A percentile compares a stretch with the other conserved stretches of the same genome.
These are phyloP conservation scores for Lagocephalus sceleratus DNA, from an alignment of 2,797 vertebrate species.

Conservation along the genomic window DNA sequence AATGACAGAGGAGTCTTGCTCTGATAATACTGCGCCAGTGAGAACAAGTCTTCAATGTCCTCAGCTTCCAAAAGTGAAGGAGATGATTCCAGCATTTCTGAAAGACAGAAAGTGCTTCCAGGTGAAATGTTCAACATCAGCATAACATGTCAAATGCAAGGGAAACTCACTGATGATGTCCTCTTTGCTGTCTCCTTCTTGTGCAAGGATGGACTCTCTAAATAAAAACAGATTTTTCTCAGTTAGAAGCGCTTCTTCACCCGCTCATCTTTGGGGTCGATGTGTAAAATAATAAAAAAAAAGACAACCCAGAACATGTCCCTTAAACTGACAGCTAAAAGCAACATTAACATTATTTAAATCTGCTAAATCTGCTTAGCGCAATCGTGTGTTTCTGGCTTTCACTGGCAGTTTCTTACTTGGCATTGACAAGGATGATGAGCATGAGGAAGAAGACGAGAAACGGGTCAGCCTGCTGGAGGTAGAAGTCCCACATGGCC, in stretches of 20 bases:
- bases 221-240: conserved; percentile 2
- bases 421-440: conserved; percentile 98
- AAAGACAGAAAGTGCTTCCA: conserved; percentile 29
- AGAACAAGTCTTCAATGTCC: conserved; percentile 94
- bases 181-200: conserved; percentile 85
- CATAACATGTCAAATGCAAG: not conserved
- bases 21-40: conserved; percentile 94
- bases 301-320: conserved; percentile 11
- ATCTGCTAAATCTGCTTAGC: not conserved
- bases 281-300: conserved; percentile 19
- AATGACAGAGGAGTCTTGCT: conserved; percentile 96
- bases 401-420: conserved; percentile 76
- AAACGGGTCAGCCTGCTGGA: conserved; percentile 95
- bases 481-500: conserved; percentile 92
- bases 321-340: not conserved
- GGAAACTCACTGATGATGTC: conserved; percentile 86
- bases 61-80: conserved; percentile 87
- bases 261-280: no score
- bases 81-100: conserved; percentile 87
- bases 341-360: not conserved
- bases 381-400: conserved; percentile 11
- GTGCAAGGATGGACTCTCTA: conserved; percentile 87
- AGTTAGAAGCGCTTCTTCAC: no score
- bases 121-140: not conserved
- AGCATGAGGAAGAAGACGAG: conserved; percentile 98